Evolutionary conservation across 2,113 vertebrate species (phyloP).

Genomic region (Lipophrys pholis): DNA sequence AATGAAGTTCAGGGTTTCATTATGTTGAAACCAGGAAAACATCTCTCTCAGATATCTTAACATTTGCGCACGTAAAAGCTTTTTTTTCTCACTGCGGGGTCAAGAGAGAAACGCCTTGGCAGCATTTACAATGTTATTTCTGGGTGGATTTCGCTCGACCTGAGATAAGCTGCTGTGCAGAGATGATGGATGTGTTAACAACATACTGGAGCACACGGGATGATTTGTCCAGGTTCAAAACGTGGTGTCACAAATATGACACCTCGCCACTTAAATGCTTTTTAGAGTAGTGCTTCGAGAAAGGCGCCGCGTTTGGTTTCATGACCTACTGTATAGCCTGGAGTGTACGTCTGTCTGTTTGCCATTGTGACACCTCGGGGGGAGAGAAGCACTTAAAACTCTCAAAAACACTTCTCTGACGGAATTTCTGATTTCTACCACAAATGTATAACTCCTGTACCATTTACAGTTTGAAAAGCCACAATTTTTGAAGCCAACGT

Average conservation of each 20-base stretch:
- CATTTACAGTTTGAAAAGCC: conserved; percentile 3
- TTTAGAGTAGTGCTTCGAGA: conserved; percentile 20
- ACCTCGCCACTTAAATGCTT: conserved; percentile 39
- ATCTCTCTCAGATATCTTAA: not conserved
- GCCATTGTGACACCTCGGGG: not conserved
- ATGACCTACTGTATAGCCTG: conserved; percentile 15
- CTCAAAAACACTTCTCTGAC: not conserved
- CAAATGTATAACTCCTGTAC: not conserved
- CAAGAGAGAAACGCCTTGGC: not conserved
- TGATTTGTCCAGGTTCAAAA: conserved; percentile 16
- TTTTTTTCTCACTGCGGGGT: not conserved
- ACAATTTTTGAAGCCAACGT: not conserved
- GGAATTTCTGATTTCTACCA: conserved; percentile 5
- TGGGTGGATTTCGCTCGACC: not conserved
- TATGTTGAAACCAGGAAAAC: not conserved
- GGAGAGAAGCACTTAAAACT: conserved; percentile 14
- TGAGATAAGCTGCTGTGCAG: conserved; percentile 12
- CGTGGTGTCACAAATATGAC: conserved; percentile 17
- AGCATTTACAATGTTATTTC: not conserved
- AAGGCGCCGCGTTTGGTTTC: conserved; percentile 22
- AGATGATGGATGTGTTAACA: conserved; percentile 5
- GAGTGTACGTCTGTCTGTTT: not conserved
- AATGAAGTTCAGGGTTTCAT: conserved; percentile 1
- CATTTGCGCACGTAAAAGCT: not conserved
- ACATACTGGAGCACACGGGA: not conserved